Base-by-base conservation (phyloP, 2,113 vertebrate species). In the Nymphicus hollandicus region DNA sequence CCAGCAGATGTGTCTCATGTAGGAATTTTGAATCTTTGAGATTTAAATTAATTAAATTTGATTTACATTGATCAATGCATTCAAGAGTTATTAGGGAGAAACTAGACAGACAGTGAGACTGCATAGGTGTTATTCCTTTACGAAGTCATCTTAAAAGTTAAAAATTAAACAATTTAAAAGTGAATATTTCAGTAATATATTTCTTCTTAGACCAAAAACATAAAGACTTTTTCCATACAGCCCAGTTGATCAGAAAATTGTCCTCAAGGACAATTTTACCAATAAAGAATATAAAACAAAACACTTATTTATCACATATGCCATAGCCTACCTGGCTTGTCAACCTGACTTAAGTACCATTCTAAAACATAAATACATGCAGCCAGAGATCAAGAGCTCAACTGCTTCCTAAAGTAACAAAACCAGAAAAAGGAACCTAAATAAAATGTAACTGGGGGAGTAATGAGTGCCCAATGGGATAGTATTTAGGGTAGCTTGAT, bases 261-360 rank as follows among this genome's bases (percentile, higher is more conserved):
- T 87, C 78, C 70, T 93, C 81, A 58, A 58, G 56, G 56, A 10
- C n/a, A 58, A 24, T 35, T 35, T 35, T 35, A 58, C n/a, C 33
- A 58, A 89, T 77, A 69, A 78, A 95, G 84, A 89, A 64, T 91
- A 96, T 53, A 58, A 93, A 93, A 79, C 46, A 46, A 85, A 91
- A 86, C 69, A 89, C 61, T 92, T 95, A 91, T 60, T 88, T 89
- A 80, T 80, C 68, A 84, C 0, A 0, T 56, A 37, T 89, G 41
- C 55, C 50, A 92, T 0, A 60, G 41, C 16, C 77, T 74, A 89
- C 56, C 41, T 77, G 69, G 47, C 49, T 76, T 87, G 64, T 53
- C 58, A 90, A n/a, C 37, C 77, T 73, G 52, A 50, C 35, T 82
- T 53, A 92, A 70, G 41, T 8, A 77, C 53, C 10, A 41, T 19